Percentiles rank a stretch among this genome's conserved stretches.
Evolutionary conservation across 1,140 invertebrate species (phyloP).

Genomic region (Plodia interpunctella): DNA sequence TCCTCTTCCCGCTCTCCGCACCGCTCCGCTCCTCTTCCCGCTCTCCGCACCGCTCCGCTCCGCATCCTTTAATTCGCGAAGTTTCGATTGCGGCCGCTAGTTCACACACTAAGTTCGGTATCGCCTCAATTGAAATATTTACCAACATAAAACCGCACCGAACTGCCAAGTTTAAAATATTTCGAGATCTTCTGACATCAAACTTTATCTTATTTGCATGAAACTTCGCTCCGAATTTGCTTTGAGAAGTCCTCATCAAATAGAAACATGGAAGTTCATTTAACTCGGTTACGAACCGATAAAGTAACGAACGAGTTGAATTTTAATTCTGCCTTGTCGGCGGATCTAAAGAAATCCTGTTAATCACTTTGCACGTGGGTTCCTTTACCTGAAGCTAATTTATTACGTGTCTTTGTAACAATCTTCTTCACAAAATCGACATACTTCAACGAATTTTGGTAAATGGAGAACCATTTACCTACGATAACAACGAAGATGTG

Average conservation of each 20-base stretch:
- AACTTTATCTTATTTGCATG: conserved; percentile 35
- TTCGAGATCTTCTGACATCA: conserved; percentile 19
- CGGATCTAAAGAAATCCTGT: conserved; percentile 18
- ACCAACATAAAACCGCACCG: conserved; percentile 21
- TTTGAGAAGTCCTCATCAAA: conserved; percentile 35
- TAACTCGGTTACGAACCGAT: conserved; percentile 37
- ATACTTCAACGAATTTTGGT: no score
- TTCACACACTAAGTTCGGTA: neutral
- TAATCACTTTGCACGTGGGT: conserved; percentile 17
- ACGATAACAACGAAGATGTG: no score
- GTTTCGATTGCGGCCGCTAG: neutral
- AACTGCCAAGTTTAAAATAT: conserved; percentile 26
- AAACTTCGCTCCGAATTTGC: conserved; percentile 31
- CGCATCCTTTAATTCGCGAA: neutral
- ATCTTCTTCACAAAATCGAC: no score
- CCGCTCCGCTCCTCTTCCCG: neutral
- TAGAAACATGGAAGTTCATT: conserved; percentile 39
- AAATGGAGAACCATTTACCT: no score
- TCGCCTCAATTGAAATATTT: conserved; percentile 28
- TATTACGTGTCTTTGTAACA: no score
- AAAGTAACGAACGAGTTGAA: conserved; percentile 34
- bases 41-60: neutral
- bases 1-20: neutral
- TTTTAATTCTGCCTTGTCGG: conserved; percentile 29
- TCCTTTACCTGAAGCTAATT: neutral